phyloP scores from a whole-genome alignment of 2,888 invertebrate genomes.

The Xestia sexstrigata region DNA sequence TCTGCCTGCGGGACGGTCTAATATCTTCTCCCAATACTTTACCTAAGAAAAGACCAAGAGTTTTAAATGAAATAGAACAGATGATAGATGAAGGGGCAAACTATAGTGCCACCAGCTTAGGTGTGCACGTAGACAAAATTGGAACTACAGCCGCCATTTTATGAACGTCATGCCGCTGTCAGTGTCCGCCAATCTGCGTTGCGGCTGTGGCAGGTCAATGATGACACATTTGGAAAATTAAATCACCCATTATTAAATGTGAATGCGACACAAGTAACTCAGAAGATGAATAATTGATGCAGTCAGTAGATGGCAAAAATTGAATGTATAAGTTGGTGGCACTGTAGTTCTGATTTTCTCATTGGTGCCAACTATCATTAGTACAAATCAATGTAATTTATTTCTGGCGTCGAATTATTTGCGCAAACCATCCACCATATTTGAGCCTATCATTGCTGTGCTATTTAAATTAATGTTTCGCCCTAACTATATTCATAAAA shows the following conservation, averaged over 20 bases:
- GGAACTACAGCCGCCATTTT: too few relatives aligned
- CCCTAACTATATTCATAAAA: not conserved
- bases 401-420: too few relatives aligned
- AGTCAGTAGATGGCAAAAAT: too few relatives aligned
- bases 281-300: too few relatives aligned
- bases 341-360: not conserved
- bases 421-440: not conserved
- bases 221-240: too few relatives aligned
- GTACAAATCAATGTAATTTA: not conserved
- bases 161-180: too few relatives aligned
- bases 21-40: constrained; percentile 96
- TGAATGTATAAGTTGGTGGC: too few relatives aligned
- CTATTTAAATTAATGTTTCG: not conserved
- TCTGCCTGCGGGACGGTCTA: constrained; percentile 95
- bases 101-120: not conserved
- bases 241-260: too few relatives aligned
- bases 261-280: too few relatives aligned
- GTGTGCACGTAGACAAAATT: too few relatives aligned
- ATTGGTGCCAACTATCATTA: not conserved
- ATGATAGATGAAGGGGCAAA: not conserved
- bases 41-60: constrained; percentile 76
- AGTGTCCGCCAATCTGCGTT: too few relatives aligned
- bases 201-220: too few relatives aligned
- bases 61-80: not conserved
- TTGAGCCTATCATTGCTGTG: not conserved